These are phyloP conservation scores for Chunga burmeisteri DNA, from an alignment of 2,113 vertebrate species.

Conservation along the genomic window DNA sequence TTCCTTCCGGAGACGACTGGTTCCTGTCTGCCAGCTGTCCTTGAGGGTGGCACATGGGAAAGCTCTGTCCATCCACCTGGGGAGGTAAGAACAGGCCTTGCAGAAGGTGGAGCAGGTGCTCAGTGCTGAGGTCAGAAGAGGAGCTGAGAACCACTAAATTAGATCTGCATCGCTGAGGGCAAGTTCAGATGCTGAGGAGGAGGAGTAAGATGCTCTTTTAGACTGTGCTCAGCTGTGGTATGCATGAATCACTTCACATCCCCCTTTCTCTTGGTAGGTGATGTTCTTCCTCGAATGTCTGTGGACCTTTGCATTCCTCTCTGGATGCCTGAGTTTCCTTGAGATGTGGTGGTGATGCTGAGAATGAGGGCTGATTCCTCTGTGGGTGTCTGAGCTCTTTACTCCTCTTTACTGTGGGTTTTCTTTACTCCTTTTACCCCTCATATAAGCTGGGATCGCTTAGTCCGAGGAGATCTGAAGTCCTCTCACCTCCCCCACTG, in stretches of 20 bases:
- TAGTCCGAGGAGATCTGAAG: not conserved
- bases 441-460: rapidly evolving
- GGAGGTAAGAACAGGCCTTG: not conserved
- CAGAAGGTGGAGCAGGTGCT: not conserved
- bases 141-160: not conserved
- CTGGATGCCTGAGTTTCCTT: not conserved
- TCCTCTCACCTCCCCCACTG: not conserved
- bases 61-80: not conserved
- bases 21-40: not conserved
- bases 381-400: not conserved
- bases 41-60: not conserved
- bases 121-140: not conserved
- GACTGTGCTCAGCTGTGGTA: not conserved
- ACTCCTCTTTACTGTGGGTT: too few relatives aligned
- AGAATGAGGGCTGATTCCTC: not conserved
- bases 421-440: not conserved
- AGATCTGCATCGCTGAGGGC: not conserved
- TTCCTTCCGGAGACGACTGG: not conserved
- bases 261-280: not conserved
- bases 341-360: not conserved
- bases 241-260: not conserved
- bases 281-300: not conserved
- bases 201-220: not conserved
- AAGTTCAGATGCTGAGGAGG: not conserved
- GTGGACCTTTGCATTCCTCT: not conserved